phyloP scores from a whole-genome alignment of 2,888 invertebrate species.

The Ceriagrion tenellum region DNA sequence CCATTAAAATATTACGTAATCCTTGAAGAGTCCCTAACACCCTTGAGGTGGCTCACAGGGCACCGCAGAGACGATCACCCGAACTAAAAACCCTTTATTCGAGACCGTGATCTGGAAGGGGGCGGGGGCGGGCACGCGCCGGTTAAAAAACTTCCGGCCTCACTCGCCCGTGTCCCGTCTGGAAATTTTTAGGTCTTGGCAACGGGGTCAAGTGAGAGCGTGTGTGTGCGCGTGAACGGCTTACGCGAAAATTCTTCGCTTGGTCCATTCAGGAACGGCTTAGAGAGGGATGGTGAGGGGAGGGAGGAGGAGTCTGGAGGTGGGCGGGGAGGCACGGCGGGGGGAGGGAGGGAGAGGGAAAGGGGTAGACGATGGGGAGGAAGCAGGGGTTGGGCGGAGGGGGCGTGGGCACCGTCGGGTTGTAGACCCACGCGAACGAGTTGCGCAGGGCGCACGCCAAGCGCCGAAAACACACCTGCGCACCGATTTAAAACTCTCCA shows the following conservation, averaged over 20 bases:
- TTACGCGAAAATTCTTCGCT: conserved; percentile 13
- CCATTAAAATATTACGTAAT: no score
- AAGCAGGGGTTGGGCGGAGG: background rate
- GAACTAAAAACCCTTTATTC: background rate
- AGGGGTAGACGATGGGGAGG: background rate
- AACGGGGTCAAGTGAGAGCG: conserved; percentile 7
- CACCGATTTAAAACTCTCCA: conserved; percentile 1
- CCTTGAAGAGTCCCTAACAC: no score
- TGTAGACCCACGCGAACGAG: background rate
- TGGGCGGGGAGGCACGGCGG: background rate
- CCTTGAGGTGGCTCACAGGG: no score
- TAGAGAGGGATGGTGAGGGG: background rate
- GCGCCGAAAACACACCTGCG: conserved; percentile 22
- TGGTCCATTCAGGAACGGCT: background rate
- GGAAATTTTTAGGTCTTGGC: conserved; percentile 14
- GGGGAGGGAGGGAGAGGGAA: background rate
- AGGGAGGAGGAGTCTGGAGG: background rate
- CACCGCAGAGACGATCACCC: background rate
- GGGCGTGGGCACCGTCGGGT: background rate
- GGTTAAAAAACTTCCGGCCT: background rate
- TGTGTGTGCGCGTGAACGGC: background rate
- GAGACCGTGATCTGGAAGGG: background rate
- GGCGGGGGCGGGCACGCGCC: background rate
- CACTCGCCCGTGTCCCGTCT: background rate
- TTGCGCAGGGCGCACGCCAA: background rate